A percentile compares a stretch with the other conserved stretches of the same genome.
Conservation (phyloP, 2,888 invertebrate species). For the Pasiphila rectangulata region DNA sequence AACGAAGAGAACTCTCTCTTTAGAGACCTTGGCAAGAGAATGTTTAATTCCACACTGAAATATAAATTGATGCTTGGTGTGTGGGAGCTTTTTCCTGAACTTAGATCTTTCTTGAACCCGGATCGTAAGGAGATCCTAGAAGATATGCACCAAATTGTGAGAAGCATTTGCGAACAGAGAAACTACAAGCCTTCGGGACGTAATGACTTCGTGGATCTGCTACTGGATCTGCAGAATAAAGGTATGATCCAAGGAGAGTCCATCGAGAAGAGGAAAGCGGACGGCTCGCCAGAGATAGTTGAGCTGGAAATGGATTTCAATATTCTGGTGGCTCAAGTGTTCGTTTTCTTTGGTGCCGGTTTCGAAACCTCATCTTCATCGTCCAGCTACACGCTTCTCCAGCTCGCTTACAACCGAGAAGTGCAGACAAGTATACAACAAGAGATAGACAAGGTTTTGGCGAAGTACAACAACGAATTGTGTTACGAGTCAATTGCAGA, state of each 20-base stretch:
- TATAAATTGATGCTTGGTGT: background rate
- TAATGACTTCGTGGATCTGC: constrained; percentile 53
- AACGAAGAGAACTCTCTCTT: constrained; percentile 50
- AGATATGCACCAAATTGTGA: constrained; percentile 43
- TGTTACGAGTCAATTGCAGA: constrained; percentile 53
- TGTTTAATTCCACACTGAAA: constrained; percentile 35
- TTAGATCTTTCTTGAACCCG: background rate
- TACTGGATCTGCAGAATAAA: constrained; percentile 46
- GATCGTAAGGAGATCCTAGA: constrained; percentile 39
- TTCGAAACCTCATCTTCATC: constrained; percentile 57
- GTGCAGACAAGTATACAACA: constrained; percentile 48
- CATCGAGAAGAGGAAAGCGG: constrained; percentile 41
- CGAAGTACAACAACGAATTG: constrained; percentile 40
- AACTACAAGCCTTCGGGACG: constrained; percentile 47
- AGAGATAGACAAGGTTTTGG: constrained; percentile 47
- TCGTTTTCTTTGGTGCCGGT: constrained; percentile 54
- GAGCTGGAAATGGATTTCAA: constrained; percentile 40
- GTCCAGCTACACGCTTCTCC: constrained; percentile 54
- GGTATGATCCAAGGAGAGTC: constrained; percentile 48
- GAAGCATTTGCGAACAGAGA: constrained; percentile 47
- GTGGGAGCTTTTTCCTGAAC: background rate
- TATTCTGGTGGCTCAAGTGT: constrained; percentile 48
- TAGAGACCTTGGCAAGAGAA: constrained; percentile 45
- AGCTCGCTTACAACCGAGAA: constrained; percentile 49
- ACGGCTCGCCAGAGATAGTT: constrained; percentile 41